Conservation (phyloP, 2,797 vertebrate genomes). For the Acipenser oxyrinchus region DNA sequence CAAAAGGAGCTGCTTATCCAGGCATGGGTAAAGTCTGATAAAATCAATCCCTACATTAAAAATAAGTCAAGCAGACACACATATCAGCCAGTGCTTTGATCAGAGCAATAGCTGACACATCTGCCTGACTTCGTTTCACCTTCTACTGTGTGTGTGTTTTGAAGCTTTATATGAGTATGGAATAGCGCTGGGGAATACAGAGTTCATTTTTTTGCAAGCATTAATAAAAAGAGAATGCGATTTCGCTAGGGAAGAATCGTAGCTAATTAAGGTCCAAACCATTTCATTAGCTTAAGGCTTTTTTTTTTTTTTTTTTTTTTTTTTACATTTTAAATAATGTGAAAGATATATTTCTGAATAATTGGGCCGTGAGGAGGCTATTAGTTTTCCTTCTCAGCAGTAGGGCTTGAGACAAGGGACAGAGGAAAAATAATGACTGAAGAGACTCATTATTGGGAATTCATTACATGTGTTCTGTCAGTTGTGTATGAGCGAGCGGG, state of each 20-base stretch:
- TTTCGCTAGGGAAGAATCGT: conserved; percentile 12
- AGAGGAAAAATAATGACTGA: conserved; percentile 1
- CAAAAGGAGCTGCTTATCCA: too few relatives aligned
- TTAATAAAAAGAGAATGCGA: conserved; percentile 12
- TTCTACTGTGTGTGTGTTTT: not conserved
- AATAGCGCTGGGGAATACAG: not conserved
- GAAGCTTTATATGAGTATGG: not conserved
- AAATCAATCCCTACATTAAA: too few relatives aligned
- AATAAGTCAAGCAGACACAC: not conserved
- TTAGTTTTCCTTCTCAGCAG: conserved; percentile 15
- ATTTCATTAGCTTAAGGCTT: conserved; percentile 21
- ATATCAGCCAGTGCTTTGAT: not conserved
- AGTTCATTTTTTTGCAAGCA: not conserved
- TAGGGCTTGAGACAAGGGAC: not conserved
- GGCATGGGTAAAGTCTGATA: too few relatives aligned
- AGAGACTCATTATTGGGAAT: conserved; percentile 15
- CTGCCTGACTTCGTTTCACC: not conserved
- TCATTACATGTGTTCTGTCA: conserved; percentile 14
- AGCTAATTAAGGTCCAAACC: conserved; percentile 20
- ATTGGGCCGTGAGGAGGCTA: conserved; percentile 15
- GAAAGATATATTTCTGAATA: conserved; percentile 16
- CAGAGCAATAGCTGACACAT: not conserved
- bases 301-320: not conserved
- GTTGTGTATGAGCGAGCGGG: not conserved
- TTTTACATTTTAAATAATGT: conserved; percentile 17